These are phyloP conservation scores for Nomada ruficornis DNA, from an alignment of 2,888 invertebrate genomes.

Conservation along the genomic window DNA sequence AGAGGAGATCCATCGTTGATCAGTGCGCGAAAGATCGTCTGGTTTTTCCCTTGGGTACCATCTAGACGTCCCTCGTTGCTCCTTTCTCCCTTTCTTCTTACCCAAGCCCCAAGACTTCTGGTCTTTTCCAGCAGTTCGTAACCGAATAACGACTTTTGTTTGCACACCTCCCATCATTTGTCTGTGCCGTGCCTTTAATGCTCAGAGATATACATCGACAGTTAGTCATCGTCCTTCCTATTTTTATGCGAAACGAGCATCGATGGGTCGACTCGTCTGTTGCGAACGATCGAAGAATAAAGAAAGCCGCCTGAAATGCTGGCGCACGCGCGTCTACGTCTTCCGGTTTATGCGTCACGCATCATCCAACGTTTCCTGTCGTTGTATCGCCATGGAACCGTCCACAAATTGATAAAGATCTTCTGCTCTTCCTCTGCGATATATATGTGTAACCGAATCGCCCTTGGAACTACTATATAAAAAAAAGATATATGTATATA, in stretches of 20 bases:
- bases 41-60: conserved; percentile 50
- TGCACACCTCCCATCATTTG: not conserved
- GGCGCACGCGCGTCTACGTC: conserved; percentile 62
- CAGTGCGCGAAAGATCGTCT: conserved; percentile 39
- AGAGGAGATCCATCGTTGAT: conserved; percentile 26
- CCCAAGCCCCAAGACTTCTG: conserved; percentile 4
- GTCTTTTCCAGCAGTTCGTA: conserved; percentile 41
- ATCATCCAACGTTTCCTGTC: conserved; percentile 72
- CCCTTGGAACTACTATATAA: too few species aligned
- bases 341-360: conserved; percentile 78
- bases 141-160: too few species aligned
- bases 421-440: not conserved
- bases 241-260: not conserved
- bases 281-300: conserved; percentile 3
- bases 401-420: conserved; percentile 27
- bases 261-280: not conserved
- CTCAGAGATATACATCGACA: conserved; percentile 9
- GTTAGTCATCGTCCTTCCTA: conserved; percentile 2
- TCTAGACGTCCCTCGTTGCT: conserved; percentile 43
- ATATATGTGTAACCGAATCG: too few species aligned
- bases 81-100: not conserved
- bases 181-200: too few species aligned
- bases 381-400: conserved; percentile 38
- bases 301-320: conserved; percentile 10
- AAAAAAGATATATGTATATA: too few species aligned